Base-by-base conservation (phyloP, 1,140 invertebrate species). In the Oryctes rhinoceros region DNA sequence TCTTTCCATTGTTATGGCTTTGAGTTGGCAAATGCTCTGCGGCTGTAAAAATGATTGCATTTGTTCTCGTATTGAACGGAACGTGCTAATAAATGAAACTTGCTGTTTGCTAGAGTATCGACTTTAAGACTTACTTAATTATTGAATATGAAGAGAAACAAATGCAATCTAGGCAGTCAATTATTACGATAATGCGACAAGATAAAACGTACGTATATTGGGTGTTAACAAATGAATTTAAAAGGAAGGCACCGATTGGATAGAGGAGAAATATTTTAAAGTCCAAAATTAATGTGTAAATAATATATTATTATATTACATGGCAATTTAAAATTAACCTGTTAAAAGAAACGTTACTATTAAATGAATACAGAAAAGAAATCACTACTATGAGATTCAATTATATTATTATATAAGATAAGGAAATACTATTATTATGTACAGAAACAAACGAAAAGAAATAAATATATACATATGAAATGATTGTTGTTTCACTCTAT, bases 401-500 rank as follows among this genome's bases (percentile, higher is more conserved):
- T 71, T 71, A 71, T 71, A 71, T 71, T 71, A 71, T 71, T 37
- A 35, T 71, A 71, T 71, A 71, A 71, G 13, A 71, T 71, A 71
- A 71, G 13, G 10, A 71, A 71, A 59, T 71, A 71, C 24, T 71
- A 71, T 71, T 35, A 71, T 37, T 18, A 71, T 71, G 65, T 71
- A 71, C 65, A 71, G 65, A 71, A 24, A 71, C 53, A 59, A 59
- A 3, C 35, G 65, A 71, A 10, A 71, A 71, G 53, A 62, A 44
- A 44, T 44, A 44, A 59, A 59, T 59, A 59, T 59, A 59, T 59
- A 59, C 53, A 59, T 59, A 59, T 59, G 53, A 59, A 15, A 53
- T 15, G 5, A 59, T 18, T 59, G 53, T 18, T 59, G 15, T 59
- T 59, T 59, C n/a, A 59, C 5, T 44, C 39, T 44, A 44, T 44